Evolutionary conservation across 2,888 invertebrate species (phyloP), one percentile per base, ranked within the genome.

Genomic region (Volucella zonaria): DNA sequence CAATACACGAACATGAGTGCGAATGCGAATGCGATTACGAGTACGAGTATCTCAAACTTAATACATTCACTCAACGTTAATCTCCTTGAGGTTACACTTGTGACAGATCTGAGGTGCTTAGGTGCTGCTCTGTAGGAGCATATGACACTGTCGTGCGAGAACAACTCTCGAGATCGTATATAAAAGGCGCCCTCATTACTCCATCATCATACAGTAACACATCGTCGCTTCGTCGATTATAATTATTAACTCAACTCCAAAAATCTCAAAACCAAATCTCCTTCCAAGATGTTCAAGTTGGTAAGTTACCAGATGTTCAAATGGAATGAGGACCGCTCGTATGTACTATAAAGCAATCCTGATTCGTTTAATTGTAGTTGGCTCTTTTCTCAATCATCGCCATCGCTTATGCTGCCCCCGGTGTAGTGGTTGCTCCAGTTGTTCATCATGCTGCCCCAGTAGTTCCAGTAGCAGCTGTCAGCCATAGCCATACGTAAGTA

Each of bases 401-500:
- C 70, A 40, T 88, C 56, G 90, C 88, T 40, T 88, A 88, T 82
- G 91, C 90, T 74, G 87, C 89, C 62, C 91, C 92, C 51, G 90
- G 91, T 43, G 91, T 93, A 23, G 89, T 91, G n/a, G 91, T 91
- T 23, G 92, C 90, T 11, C 90, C 92, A 23, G 91, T 92, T 8
- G 89, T 90, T 58, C 90, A 89, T 61, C 87, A 87, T 51, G 86
- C 87, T 12, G 87, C 88, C 40, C 83, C 83, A 74, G 8, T 79
- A 9, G 79, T 79, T 1, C 79, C 79, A 80, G 47, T 88, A 61
- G 82, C 76, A 12, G 81, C 87, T 23, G 82, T 88, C 9, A 88
- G 88, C n/a, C 89, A 89, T 83, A 88, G 88, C 14, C 89, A 89
- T 83, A 80, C 83, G 83, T 83, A 71, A 83, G 83, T 83, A 52